Base-by-base conservation (phyloP, 2,888 invertebrate species). In the Tineola bisselliella region DNA sequence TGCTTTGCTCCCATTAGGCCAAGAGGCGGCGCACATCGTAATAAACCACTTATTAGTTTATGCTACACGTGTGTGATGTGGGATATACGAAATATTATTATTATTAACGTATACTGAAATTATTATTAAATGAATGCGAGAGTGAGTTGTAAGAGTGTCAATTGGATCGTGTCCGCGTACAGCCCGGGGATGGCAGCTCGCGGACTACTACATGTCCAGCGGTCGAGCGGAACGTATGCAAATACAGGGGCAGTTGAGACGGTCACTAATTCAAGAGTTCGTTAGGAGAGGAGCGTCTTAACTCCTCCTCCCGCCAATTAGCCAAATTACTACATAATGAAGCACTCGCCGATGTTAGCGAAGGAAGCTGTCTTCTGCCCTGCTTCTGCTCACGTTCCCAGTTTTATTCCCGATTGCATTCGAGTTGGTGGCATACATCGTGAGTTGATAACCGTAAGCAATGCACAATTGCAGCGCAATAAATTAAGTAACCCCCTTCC, bases 141-240 rank as follows among this genome's bases (percentile, higher is more conserved):
- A n/a, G n/a, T 25, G 25, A 25, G 2, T 25, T 25, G 25, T 25
- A 6, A 6, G 25, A 2, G 25, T 6, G 25, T 25, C 25, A 6
- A 4, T 25, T 6, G 25, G 25, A 2, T 25, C 25, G 6, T 25
- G 25, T n/a, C n/a, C n/a, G 25, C 25, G 19, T 54, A 54, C 11
- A 18, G 3, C 25, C 19, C 10, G 54, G 2, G 25, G 18, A n/a
- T 17, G 17, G 54, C 3, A 19, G 54, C 5, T 25, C 12, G 54
- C 25, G 19, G n/a, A n/a, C n/a, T n/a, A n/a, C n/a, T n/a, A n/a
- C n/a, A n/a, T n/a, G n/a, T n/a, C n/a, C n/a, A n/a, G 54, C 12
- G 54, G 54, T 54, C 54, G 25, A 54, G 54, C 54, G n/a, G 38
- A 18, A 25, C 54, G 25, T 25, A 54, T 54, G 25, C 54, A 54